Conservation (phyloP, 2,888 invertebrate species). For the Eretmocerus hayati region DNA sequence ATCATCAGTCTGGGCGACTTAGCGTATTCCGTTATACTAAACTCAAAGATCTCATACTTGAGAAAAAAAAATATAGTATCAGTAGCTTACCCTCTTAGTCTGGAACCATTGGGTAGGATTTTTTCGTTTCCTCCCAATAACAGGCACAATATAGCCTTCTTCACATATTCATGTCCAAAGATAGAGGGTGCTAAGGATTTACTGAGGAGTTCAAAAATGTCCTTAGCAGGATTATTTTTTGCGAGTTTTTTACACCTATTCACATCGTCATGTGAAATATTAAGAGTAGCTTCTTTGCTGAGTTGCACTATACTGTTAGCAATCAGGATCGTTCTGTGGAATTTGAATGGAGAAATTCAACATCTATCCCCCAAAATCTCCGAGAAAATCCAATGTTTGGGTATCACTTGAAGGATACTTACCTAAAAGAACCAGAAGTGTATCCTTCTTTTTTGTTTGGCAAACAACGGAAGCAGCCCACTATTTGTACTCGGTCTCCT, state of each 20-base stretch:
- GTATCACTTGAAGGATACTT: no score
- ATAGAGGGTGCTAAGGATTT: slow-evolving; percentile 96
- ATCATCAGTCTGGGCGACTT: neutral
- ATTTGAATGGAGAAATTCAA: no score
- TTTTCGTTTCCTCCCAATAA: slow-evolving; percentile 95
- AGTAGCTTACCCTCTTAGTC: slow-evolving; percentile 68
- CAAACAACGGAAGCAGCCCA: slow-evolving; percentile 90
- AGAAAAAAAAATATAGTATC: neutral
- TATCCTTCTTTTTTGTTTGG: slow-evolving; percentile 90
- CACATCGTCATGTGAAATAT: slow-evolving; percentile 80
- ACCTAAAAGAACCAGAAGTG: slow-evolving; percentile 83
- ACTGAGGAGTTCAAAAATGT: slow-evolving; percentile 83
- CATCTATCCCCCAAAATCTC: neutral
- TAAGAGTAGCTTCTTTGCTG: slow-evolving; percentile 75
- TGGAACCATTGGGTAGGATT: slow-evolving; percentile 81
- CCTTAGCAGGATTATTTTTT: slow-evolving; percentile 56
- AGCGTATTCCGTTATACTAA: no score
- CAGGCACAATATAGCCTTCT: slow-evolving; percentile 91
- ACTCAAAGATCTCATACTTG: neutral
- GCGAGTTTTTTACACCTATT: slow-evolving; percentile 78
- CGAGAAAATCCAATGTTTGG: neutral
- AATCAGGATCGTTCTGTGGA: slow-evolving; percentile 78
- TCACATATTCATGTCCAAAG: slow-evolving; percentile 93
- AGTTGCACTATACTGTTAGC: slow-evolving; percentile 87
- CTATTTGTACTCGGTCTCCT: slow-evolving; percentile 93